These are phyloP conservation scores for Ptychochromis oligacanthus DNA, from an alignment of 2,113 vertebrate species.

Conservation along the genomic window DNA sequence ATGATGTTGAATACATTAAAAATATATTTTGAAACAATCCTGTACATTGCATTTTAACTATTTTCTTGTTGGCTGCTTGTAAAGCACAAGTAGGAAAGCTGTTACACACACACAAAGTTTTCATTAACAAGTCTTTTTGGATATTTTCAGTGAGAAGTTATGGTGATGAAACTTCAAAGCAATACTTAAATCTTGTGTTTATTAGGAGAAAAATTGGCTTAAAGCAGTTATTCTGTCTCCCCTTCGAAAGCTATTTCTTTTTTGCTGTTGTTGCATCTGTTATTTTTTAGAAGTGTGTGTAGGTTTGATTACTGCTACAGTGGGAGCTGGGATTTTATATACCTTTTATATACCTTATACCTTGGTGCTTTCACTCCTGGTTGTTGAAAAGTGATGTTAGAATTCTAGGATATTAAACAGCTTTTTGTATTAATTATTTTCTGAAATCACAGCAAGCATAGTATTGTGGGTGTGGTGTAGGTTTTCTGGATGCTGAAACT, in stretches of 20 bases:
- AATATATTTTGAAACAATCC: no score
- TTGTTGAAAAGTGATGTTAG: background rate
- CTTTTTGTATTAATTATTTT: background rate
- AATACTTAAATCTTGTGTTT: background rate
- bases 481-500: background rate
- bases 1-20: background rate
- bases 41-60: background rate
- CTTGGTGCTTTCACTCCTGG: background rate
- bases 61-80: background rate
- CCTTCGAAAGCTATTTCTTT: accelerated
- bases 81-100: background rate
- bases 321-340: background rate
- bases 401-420: background rate
- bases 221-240: background rate
- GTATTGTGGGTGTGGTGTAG: background rate
- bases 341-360: constrained; percentile 1
- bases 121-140: background rate
- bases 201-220: background rate
- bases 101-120: background rate
- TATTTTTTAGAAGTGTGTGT: background rate
- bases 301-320: background rate
- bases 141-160: background rate
- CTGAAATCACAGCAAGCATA: accelerated
- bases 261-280: background rate
- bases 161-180: constrained; percentile 3